phyloP scores from a whole-genome alignment of 1,140 invertebrate genomes.

The Lepidurus apus region DNA sequence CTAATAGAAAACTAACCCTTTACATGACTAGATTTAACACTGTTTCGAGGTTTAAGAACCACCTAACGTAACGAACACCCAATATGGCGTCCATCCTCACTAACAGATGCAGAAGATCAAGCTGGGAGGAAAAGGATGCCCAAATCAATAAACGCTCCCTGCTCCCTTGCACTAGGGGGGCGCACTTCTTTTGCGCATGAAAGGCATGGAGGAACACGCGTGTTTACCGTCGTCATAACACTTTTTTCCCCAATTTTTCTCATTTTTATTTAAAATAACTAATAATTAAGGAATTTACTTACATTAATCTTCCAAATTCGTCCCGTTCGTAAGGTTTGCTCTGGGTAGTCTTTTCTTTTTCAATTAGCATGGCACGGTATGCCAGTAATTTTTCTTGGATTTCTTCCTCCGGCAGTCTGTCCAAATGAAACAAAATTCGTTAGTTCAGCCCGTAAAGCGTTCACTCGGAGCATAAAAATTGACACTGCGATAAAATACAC shows the following conservation, averaged over 20 bases:
- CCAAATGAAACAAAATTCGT: not conserved
- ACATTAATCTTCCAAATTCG: slow-evolving; percentile 69
- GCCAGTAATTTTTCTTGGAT: slow-evolving; percentile 71
- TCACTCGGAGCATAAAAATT: not conserved
- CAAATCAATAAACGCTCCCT: slow-evolving; percentile 15
- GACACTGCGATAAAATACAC: not conserved
- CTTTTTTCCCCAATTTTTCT: not conserved
- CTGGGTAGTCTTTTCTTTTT: slow-evolving; percentile 52
- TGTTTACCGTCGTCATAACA: not conserved
- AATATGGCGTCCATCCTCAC: not conserved
- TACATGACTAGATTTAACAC: not conserved
- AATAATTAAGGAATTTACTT: slow-evolving; percentile 47
- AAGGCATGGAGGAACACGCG: not conserved
- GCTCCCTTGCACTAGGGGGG: not conserved
- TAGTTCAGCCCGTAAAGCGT: not conserved
- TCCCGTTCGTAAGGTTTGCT: slow-evolving; percentile 54
- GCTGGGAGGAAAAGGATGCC: not conserved
- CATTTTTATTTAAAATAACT: not conserved
- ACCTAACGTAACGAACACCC: not conserved
- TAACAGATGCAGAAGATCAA: not conserved
- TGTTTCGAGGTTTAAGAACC: not conserved
- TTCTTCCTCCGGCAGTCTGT: slow-evolving; percentile 69
- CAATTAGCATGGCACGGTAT: slow-evolving; percentile 71
- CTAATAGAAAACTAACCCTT: not conserved
- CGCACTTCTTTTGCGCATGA: not conserved